These are phyloP conservation scores for Cephus rjabovi DNA, from an alignment of 2,888 invertebrate species.

Conservation along the genomic window DNA sequence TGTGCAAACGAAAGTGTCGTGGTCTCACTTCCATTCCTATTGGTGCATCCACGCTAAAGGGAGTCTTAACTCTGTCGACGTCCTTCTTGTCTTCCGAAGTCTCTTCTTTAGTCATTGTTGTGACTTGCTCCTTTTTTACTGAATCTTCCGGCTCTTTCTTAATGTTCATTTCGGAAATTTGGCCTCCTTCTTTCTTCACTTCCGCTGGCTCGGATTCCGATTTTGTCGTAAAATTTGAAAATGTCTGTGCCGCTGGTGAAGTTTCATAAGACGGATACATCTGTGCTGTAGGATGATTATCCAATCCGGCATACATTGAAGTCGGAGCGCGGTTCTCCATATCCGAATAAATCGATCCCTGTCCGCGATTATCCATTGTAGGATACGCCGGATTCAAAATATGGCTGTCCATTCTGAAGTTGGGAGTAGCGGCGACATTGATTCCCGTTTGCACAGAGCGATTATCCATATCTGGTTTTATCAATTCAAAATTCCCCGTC, in stretches of 20 bases:
- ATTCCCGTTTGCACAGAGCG: slow-evolving; percentile 36
- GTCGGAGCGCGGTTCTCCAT: slow-evolving; percentile 4
- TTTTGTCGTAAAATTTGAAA: slow-evolving; percentile 37
- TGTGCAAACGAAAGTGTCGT: slow-evolving; percentile 87
- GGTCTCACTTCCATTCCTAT: slow-evolving; percentile 68
- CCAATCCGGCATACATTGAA: slow-evolving; percentile 42
- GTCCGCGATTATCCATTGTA: slow-evolving; percentile 40
- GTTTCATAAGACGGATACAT: slow-evolving; percentile 43
- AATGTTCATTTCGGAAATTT: slow-evolving; percentile 40
- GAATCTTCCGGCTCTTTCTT: slow-evolving; percentile 46
- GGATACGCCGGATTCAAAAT: slow-evolving; percentile 36
- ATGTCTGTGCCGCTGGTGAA: slow-evolving; percentile 21
- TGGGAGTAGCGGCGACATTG: slow-evolving; percentile 28
- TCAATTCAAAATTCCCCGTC: slow-evolving; percentile 37
- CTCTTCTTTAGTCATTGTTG: slow-evolving; percentile 41
- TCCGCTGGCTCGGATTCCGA: slow-evolving; percentile 38
- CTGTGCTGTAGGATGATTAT: slow-evolving; percentile 37
- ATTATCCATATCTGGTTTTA: slow-evolving; percentile 50
- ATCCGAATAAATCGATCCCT: slow-evolving; percentile 23
- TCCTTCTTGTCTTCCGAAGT: slow-evolving; percentile 48
- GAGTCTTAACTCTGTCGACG: slow-evolving; percentile 53
- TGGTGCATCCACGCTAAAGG: slow-evolving; percentile 56
- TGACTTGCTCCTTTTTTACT: slow-evolving; percentile 40
- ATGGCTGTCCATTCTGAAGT: slow-evolving; percentile 42
- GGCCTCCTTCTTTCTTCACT: slow-evolving; percentile 46